Percentiles rank a stretch among this genome's conserved stretches.
Evolutionary conservation across 2,888 invertebrate species (phyloP).

Genomic region (Pantelozetes paolii): DNA sequence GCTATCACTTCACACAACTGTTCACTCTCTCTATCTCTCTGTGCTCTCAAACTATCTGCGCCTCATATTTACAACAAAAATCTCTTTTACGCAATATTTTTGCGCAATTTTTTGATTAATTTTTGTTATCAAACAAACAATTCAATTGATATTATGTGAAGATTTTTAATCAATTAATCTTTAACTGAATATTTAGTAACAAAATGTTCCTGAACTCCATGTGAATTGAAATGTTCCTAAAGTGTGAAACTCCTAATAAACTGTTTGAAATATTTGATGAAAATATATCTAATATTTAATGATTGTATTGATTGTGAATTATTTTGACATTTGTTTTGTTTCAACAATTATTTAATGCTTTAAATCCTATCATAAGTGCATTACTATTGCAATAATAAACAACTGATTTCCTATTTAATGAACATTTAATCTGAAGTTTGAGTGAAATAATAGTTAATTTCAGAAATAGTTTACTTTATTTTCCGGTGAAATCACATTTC

Average conservation of each 20-base stretch:
- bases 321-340: no score
- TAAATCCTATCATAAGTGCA: background rate
- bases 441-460: no score
- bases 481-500: background rate
- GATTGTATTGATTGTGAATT: no score
- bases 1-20: slow-evolving; percentile 18
- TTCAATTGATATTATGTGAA: background rate
- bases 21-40: background rate
- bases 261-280: no score
- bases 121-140: slow-evolving; percentile 8
- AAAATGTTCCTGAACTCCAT: background rate
- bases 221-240: background rate
- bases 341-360: no score
- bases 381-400: background rate
- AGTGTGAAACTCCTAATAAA: background rate
- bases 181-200: background rate
- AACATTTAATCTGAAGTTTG: no score
- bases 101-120: slow-evolving; percentile 24
- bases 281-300: no score
- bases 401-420: no score
- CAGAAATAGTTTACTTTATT: background rate
- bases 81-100: slow-evolving; percentile 20
- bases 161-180: no score
- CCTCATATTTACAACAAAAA: background rate
- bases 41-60: background rate